Conservation (phyloP, 2,113 vertebrate genomes). For the Tricholaema leucomelas region DNA sequence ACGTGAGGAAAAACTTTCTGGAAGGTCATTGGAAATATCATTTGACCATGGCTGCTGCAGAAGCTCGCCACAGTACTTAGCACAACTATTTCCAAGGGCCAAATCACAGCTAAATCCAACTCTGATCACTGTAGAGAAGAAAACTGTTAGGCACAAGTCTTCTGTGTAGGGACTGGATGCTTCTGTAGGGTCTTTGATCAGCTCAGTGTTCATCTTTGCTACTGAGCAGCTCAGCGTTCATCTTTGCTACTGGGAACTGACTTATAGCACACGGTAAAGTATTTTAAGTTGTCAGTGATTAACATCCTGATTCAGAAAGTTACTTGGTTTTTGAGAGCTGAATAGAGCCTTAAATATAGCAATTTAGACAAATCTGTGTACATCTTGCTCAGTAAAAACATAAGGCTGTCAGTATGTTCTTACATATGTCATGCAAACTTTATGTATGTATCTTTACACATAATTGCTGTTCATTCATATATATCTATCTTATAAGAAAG, state of each 20-base stretch:
- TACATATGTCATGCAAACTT: neutral
- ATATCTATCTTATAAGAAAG: too few relatives aligned
- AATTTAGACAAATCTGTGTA: neutral
- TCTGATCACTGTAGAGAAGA: too few relatives aligned
- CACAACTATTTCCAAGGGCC: neutral
- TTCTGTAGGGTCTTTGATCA: neutral
- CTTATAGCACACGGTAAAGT: neutral
- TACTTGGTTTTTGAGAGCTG: neutral
- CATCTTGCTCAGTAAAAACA: neutral
- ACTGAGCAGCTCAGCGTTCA: neutral
- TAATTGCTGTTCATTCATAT: too few relatives aligned
- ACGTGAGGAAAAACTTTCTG: neutral
- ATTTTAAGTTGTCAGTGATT: neutral
- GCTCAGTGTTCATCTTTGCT: neutral
- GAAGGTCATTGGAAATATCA: neutral
- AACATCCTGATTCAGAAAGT: neutral
- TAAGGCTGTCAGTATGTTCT: too few relatives aligned
- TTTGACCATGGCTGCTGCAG: neutral
- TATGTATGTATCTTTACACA: neutral
- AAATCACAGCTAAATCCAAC: neutral
- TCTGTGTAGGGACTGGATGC: neutral
- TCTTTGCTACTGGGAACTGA: neutral
- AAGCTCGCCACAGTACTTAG: neutral
- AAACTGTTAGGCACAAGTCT: too few relatives aligned
- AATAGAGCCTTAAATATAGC: neutral